Base-by-base conservation (phyloP, 1,140 invertebrate genomes). In the Drosophila teissieri region DNA sequence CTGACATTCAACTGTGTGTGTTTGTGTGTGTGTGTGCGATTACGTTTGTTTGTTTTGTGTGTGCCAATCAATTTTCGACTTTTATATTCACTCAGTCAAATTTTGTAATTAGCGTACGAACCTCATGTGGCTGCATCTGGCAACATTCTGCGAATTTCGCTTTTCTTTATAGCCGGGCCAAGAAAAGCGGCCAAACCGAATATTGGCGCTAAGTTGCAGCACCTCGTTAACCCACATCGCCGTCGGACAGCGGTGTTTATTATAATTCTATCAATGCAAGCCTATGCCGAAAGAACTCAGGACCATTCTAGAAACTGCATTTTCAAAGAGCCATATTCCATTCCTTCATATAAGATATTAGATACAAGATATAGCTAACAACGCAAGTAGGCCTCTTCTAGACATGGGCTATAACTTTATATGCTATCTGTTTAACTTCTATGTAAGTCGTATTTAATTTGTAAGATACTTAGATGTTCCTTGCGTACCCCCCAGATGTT, bases 401-500 rank as follows among this genome's bases (percentile, higher is more conserved):
- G 7, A 31, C 6, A 31, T 31, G 27, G 27, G 27, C 3, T 0
- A 10, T 31, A 10, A 31, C 8, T 31, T 31, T 10, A 31, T 8
- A 31, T 24, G 24, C 24, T 4, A 31, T 10, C 3, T 31, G 31
- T 3, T 31, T 31, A 31, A 3, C 8, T 31, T 31, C 31, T 10
- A 3, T 24, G 4, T 24, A 24, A 24, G 4, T 24, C 4, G 24
- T 24, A 24, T 5, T 24, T 5, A 5, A 24, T 5, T 24, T 4
- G 4, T 4, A 24, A 4, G 24, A 4, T 24, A 24, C 22, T 24
- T 24, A 24, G 3, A 24, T 24, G 4, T 24, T 4, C 2, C 4
- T 24, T 24, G 4, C 24, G 4, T 24, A 24, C 24, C 2, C 36
- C 24, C 10, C 15, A 92, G 94, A 94, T 95, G 98, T 99, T 86